Evolutionary conservation across 1,140 invertebrate species (phyloP).

Genomic region (Proctacanthus coquilletti): DNA sequence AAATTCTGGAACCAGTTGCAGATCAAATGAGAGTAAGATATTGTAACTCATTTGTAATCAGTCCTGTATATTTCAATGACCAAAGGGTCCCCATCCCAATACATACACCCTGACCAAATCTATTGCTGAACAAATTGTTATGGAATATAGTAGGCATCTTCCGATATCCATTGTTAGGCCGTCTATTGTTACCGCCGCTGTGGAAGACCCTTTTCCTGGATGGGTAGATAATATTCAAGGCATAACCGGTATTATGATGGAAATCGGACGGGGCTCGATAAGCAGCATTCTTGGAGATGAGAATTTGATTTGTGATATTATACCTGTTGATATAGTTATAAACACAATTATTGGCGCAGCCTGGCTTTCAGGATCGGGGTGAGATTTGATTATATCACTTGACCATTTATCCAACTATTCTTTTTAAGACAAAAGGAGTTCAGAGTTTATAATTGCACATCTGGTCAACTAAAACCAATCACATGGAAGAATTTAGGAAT

Average conservation of each 20-base stretch:
- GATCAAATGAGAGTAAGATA: slow-evolving; percentile 35
- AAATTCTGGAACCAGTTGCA: slow-evolving; percentile 39
- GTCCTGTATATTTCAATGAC: no score
- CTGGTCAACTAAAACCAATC: slow-evolving; percentile 67
- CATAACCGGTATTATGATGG: slow-evolving; percentile 59
- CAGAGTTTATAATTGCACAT: slow-evolving; percentile 59
- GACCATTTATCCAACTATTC: not conserved
- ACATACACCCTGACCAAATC: slow-evolving; percentile 81
- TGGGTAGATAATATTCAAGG: slow-evolving; percentile 96
- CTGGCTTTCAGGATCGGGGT: no score
- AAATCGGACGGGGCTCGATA: slow-evolving; percentile 72
- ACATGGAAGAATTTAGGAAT: slow-evolving; percentile 64
- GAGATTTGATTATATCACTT: slow-evolving; percentile 10
- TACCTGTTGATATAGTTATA: slow-evolving; percentile 82
- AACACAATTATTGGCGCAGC: slow-evolving; percentile 73
- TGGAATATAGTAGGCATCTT: slow-evolving; percentile 41
- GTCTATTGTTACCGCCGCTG: slow-evolving; percentile 71
- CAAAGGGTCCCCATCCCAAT: slow-evolving; percentile 61
- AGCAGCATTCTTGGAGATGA: slow-evolving; percentile 64
- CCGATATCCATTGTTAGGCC: slow-evolving; percentile 83
- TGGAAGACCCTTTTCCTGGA: slow-evolving; percentile 62
- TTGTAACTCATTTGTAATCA: no score
- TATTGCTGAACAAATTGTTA: slow-evolving; percentile 60
- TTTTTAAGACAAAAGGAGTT: slow-evolving; percentile 11
- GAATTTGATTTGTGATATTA: slow-evolving; percentile 60